Conservation (phyloP, 1,140 invertebrate species). For the Drosophila gunungcola region DNA sequence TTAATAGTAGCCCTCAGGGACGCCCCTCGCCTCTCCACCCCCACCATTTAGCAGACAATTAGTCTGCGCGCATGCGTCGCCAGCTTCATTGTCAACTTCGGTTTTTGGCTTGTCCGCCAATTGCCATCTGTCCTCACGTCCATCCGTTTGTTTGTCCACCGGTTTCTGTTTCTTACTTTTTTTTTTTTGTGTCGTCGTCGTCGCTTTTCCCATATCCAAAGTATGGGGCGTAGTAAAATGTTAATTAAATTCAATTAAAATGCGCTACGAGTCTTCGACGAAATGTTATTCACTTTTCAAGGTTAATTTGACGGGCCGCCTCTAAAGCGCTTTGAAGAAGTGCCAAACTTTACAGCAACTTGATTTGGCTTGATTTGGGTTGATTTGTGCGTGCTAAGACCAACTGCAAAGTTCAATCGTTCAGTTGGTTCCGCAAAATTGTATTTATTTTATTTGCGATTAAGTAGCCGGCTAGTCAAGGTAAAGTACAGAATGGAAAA, state of each 20-base stretch:
- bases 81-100: slow-evolving; percentile 71
- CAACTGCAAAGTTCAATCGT: slow-evolving; percentile 46
- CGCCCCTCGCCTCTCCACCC: neutral
- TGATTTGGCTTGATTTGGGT: neutral
- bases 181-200: slow-evolving; percentile 6
- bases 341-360: slow-evolving; percentile 52
- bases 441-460: slow-evolving; percentile 47
- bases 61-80: slow-evolving; percentile 80
- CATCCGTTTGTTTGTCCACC: slow-evolving; percentile 16
- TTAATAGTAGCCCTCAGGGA: slow-evolving; percentile 40
- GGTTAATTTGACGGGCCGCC: slow-evolving; percentile 68
- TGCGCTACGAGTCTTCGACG: slow-evolving; percentile 75
- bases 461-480: slow-evolving; percentile 43
- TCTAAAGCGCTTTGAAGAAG: slow-evolving; percentile 66
- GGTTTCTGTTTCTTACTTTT: neutral
- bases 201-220: slow-evolving; percentile 77
- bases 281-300: slow-evolving; percentile 80
- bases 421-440: slow-evolving; percentile 73
- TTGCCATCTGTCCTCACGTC: slow-evolving; percentile 34
- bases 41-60: slow-evolving; percentile 52
- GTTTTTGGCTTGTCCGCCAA: slow-evolving; percentile 45
- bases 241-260: slow-evolving; percentile 83
- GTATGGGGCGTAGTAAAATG: slow-evolving; percentile 76
- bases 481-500: slow-evolving; percentile 50
- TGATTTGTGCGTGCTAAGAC: slow-evolving; percentile 26